Evolutionary conservation across 1,140 invertebrate species (phyloP).

Genomic region (Myzus persicae): DNA sequence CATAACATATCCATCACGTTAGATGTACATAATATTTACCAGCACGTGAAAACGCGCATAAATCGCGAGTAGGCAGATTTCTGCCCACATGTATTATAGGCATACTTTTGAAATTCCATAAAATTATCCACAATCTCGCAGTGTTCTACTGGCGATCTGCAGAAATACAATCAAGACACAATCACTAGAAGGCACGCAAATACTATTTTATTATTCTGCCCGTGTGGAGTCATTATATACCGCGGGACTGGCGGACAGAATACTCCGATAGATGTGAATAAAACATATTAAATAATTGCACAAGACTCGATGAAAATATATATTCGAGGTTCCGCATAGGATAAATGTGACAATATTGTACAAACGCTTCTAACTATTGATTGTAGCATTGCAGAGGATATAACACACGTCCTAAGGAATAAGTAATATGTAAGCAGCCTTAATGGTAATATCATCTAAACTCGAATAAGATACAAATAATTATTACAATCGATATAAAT

Average conservation of each 20-base stretch:
- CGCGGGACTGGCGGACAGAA: background rate
- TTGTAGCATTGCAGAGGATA: background rate
- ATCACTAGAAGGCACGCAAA: too few relatives aligned
- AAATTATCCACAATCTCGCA: too few relatives aligned
- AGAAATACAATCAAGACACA: too few relatives aligned
- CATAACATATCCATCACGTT: background rate
- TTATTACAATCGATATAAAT: background rate
- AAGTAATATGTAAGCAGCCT: too few relatives aligned
- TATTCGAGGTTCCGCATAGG: background rate
- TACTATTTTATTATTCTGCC: too few relatives aligned
- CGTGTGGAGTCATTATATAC: background rate
- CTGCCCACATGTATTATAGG: background rate
- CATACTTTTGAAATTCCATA: background rate
- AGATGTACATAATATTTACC: background rate
- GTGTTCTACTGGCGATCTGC: too few relatives aligned
- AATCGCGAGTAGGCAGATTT: background rate
- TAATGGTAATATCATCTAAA: background rate
- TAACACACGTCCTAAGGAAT: background rate
- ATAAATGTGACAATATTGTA: background rate
- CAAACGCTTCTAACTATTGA: background rate
- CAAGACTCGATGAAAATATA: background rate
- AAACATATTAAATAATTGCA: background rate
- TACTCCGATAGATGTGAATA: background rate
- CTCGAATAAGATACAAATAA: background rate
- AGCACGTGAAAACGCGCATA: background rate